These are phyloP conservation scores for Corapipo altera DNA, from an alignment of 2,113 vertebrate genomes.

Conservation along the genomic window DNA sequence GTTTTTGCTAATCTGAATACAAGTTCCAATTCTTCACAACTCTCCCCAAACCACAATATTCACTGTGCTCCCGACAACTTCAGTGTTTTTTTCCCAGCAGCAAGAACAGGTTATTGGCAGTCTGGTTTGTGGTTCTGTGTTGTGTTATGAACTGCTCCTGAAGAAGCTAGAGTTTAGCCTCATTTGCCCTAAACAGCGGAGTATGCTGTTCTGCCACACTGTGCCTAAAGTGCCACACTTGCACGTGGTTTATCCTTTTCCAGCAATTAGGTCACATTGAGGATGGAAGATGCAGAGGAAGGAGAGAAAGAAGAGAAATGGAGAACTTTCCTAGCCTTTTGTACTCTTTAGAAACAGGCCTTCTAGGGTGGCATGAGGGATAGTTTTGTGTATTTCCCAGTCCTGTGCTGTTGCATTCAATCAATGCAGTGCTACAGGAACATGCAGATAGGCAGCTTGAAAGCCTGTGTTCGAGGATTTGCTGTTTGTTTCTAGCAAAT, in stretches of 20 bases:
- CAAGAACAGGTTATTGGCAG: background rate
- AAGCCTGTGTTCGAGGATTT: background rate
- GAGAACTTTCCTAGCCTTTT: background rate
- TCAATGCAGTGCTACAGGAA: background rate
- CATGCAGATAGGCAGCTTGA: background rate
- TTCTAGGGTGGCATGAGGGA: background rate
- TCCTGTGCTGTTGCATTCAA: background rate
- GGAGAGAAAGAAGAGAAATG: background rate
- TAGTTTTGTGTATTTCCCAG: background rate
- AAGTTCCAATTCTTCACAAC: background rate
- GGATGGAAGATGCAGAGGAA: background rate
- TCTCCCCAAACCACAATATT: background rate
- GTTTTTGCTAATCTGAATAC: background rate
- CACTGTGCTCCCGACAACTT: background rate
- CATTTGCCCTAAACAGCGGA: background rate
- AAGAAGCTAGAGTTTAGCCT: background rate
- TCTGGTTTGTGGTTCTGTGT: background rate
- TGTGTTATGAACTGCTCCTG: rapidly evolving
- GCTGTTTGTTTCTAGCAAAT: conserved; percentile 10
- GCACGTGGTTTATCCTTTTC: background rate
- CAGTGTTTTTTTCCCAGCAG: background rate
- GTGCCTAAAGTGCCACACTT: background rate
- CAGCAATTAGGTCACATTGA: background rate
- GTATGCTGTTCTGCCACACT: background rate
- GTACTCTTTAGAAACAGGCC: background rate